Evolutionary conservation across 2,888 invertebrate species (phyloP).

Genomic region (Cremastinae sp.): DNA sequence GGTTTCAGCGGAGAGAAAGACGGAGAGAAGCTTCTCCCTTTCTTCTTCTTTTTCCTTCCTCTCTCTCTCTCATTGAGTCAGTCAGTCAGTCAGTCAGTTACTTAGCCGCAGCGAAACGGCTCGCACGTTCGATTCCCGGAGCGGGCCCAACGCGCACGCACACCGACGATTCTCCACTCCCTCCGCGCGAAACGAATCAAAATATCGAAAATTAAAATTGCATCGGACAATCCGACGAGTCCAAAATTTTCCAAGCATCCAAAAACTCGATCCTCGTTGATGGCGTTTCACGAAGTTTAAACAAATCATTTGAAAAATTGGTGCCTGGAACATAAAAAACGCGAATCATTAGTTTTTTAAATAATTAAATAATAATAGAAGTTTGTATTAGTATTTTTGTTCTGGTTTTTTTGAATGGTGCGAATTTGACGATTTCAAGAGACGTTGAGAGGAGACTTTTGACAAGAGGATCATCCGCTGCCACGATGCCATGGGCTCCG

Average conservation of each 20-base stretch:
- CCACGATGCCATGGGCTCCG: conserved; percentile 74
- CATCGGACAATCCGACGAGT: background rate
- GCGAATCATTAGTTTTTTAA: too few relatives aligned
- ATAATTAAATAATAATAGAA: background rate
- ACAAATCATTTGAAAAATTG: conserved; percentile 13
- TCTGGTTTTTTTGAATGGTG: too few relatives aligned
- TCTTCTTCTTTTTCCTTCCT: background rate
- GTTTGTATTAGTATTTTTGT: too few relatives aligned
- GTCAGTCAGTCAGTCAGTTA: conserved; percentile 77
- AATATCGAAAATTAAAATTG: conserved; percentile 6
- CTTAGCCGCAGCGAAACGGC: conserved; percentile 74
- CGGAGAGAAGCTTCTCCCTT: conserved; percentile 2
- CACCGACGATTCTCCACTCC: conserved; percentile 12
- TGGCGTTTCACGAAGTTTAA: background rate
- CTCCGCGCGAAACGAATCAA: conserved; percentile 3
- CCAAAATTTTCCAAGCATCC: too few relatives aligned
- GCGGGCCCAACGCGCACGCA: background rate
- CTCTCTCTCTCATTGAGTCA: conserved; percentile 76
- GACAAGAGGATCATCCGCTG: conserved; percentile 54
- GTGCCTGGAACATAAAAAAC: background rate
- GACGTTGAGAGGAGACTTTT: conserved; percentile 11
- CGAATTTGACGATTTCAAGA: conserved; percentile 14
- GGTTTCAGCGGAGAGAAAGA: conserved; percentile 11
- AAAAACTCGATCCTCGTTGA: background rate
- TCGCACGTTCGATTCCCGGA: conserved; percentile 61